Conservation (phyloP, 2,888 invertebrate species). For the Ellobium chinense region DNA sequence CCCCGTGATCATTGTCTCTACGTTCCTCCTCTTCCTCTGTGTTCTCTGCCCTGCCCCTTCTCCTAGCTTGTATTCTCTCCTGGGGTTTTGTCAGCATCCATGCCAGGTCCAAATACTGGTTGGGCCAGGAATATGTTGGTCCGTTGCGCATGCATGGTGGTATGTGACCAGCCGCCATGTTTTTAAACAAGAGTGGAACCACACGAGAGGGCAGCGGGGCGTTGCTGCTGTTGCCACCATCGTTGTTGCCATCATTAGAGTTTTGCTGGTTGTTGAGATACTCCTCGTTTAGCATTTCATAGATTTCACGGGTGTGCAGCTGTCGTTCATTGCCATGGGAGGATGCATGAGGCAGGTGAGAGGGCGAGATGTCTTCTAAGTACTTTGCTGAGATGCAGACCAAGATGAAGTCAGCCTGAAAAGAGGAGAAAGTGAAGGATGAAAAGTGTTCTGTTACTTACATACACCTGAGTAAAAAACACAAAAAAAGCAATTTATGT, state of each 20-base stretch:
- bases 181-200: conserved; percentile 66
- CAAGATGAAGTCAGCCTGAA: conserved; percentile 71
- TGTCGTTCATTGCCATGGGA: conserved; percentile 29
- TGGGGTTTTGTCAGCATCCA: conserved; percentile 71
- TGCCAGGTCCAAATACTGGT: conserved; percentile 69
- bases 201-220: conserved; percentile 60
- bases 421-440: no score
- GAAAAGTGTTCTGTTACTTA: no score
- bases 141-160: conserved; percentile 60
- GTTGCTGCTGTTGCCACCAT: no score
- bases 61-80: conserved; percentile 51
- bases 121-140: conserved; percentile 67
- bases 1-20: neutral
- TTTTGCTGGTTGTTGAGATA: conserved; percentile 49
- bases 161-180: conserved; percentile 51
- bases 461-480: no score
- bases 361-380: conserved; percentile 54
- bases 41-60: no score
- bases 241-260: conserved; percentile 39
- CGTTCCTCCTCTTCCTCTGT: no score
- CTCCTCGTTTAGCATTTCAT: conserved; percentile 64
- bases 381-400: conserved; percentile 68
- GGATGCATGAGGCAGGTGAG: neutral
- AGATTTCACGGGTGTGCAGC: conserved; percentile 68
- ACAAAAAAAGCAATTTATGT: neutral